These are phyloP conservation scores for Benitochromis conjunctus DNA, from an alignment of 2,113 vertebrate species.

Conservation along the genomic window DNA sequence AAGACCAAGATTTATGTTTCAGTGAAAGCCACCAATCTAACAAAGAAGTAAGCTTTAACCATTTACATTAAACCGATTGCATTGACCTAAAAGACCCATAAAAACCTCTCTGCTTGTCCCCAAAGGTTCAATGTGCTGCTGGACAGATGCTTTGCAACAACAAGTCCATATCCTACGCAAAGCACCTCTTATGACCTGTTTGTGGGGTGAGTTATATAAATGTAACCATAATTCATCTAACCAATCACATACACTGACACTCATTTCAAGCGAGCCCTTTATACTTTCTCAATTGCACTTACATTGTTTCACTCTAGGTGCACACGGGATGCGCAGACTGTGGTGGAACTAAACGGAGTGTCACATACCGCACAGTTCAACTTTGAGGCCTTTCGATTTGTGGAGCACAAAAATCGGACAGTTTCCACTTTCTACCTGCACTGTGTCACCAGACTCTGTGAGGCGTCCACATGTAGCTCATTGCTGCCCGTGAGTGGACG, in stretches of 20 bases:
- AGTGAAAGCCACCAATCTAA: conserved; percentile 71
- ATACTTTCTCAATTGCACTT: background rate
- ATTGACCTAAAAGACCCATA: background rate
- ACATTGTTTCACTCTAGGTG: background rate
- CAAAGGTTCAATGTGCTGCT: conserved; percentile 73
- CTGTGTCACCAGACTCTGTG: conserved; percentile 74
- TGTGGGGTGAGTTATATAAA: conserved; percentile 66
- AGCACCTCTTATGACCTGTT: conserved; percentile 69
- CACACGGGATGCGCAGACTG: conserved; percentile 60
- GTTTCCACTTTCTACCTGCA: conserved; percentile 76
- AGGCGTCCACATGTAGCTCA: conserved; percentile 31
- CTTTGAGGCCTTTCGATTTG: conserved; percentile 77
- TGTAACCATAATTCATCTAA: background rate
- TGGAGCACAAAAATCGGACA: conserved; percentile 59
- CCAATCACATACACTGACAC: background rate
- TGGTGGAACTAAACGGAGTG: conserved; percentile 49
- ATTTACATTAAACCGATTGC: background rate
- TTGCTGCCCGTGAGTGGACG: conserved; percentile 58
- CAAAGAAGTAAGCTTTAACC: conserved; percentile 51
- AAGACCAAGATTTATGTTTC: conserved; percentile 72
- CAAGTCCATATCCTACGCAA: conserved; percentile 17
- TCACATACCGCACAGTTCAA: conserved; percentile 61
- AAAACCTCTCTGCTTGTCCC: background rate
- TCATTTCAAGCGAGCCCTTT: background rate
- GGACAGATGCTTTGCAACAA: conserved; percentile 72